Percentiles rank a stretch among this genome's conserved stretches.
These are phyloP conservation scores for Morpho deidamia DNA, from an alignment of 2,888 invertebrate species.

Conservation along the genomic window DNA sequence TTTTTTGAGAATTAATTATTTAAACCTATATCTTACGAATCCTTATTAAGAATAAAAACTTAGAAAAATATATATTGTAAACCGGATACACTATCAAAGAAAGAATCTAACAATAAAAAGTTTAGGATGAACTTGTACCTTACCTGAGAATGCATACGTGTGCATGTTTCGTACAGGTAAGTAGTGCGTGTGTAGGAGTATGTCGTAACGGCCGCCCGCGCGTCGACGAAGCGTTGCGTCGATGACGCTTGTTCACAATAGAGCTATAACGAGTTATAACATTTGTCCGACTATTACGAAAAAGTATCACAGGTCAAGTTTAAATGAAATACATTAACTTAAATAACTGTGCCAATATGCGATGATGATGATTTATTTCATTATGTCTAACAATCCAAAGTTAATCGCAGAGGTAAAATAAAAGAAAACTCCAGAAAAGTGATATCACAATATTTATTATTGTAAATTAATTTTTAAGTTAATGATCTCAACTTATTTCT, in stretches of 20 bases:
- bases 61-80: neutral
- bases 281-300: too few species aligned
- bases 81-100: neutral
- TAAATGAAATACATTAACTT: too few species aligned
- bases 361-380: too few species aligned
- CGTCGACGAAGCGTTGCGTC: conserved; percentile 58
- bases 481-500: neutral
- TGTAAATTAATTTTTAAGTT: too few species aligned
- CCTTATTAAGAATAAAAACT: neutral
- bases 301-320: too few species aligned
- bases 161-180: conserved; percentile 30
- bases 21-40: too few species aligned
- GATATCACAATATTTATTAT: too few species aligned
- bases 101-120: neutral
- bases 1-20: too few species aligned
- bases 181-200: conserved; percentile 48
- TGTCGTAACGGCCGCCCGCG: conserved; percentile 58
- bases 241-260: conserved; percentile 46
- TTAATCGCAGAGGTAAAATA: too few species aligned
- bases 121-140: conserved; percentile 45
- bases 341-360: too few species aligned
- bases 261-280: conserved; percentile 14
- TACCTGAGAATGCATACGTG: conserved; percentile 43
- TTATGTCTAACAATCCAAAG: too few species aligned
- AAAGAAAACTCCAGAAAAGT: too few species aligned